Base-by-base conservation (phyloP, 1,140 invertebrate species). In the Papilio machaon region DNA sequence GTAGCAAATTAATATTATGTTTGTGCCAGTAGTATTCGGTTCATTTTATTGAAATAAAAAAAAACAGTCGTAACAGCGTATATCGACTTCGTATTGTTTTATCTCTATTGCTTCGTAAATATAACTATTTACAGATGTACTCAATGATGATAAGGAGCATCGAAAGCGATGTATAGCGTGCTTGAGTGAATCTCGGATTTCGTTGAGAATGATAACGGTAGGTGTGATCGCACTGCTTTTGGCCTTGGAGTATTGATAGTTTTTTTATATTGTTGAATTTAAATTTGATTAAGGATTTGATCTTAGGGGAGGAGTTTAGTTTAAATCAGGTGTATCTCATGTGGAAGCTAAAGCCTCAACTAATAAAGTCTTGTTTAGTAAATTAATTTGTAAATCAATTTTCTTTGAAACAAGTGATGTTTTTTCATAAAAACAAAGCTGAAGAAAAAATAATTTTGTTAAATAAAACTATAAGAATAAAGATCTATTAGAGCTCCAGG, bases 31-130 rank as follows among this genome's bases (percentile, higher is more conserved):
- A 0, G 52, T 54, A 7, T 54, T 54, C 52, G 52, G 7, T 19
- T 2, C 15, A 52, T 2, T 52, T 58, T 9, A 58, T 19, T 19
- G 7, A 58, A 58, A 58, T 58, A 58, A 19, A 58, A 58, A 58
- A 58, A 52, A 52, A 52, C 70, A 73, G 17, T 46, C 70, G 10
- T 2, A 46, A n/a, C 38, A 73, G 17, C 70, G 13, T n/a, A 2
- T 47, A 38, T 43, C 38, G 4, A 47, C 43, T 73, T 15, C 17
- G 70, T 19, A 17, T 73, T 73, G 70, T 73, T 38, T 73, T 38
- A 73, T 73, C 30, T 73, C 30, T n/a, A 73, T 73, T 73, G 38
- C 70, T 73, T 9, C 38, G 30, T 73, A 38, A 43, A 73, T 73
- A 73, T 43, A 73, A n/a, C 54, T 73, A 73, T 46, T 35, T 73